phyloP scores from a whole-genome alignment of 1,140 invertebrate genomes.

The Drosophila saltans region DNA sequence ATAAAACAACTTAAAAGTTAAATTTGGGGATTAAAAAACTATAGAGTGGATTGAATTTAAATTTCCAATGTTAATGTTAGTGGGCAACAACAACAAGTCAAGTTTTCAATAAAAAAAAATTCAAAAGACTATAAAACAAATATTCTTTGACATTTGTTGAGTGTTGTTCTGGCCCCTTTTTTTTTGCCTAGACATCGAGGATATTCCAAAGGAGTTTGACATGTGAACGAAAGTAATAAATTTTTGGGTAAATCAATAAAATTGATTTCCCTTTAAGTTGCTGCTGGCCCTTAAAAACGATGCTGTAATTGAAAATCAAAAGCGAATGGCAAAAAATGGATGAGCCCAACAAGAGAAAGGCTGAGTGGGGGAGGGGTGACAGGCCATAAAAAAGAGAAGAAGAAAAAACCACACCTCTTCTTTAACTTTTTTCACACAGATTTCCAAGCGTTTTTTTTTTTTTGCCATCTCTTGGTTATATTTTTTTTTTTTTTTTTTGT shows the following conservation, averaged over 20 bases:
- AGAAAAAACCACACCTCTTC: slow-evolving; percentile 21
- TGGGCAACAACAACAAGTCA: too few species aligned
- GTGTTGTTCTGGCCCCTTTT: too few species aligned
- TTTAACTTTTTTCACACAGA: slow-evolving; percentile 41
- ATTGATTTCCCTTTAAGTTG: slow-evolving; percentile 40
- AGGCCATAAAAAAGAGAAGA: slow-evolving; percentile 5
- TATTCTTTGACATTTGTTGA: too few species aligned
- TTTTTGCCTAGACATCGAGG: background rate
- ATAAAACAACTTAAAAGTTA: too few species aligned
- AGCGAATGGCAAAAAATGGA: slow-evolving; percentile 11
- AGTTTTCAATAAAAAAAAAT: too few species aligned
- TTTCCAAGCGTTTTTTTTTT: background rate
- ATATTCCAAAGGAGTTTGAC: background rate
- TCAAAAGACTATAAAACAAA: too few species aligned
- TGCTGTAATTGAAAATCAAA: slow-evolving; percentile 49
- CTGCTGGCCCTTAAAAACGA: slow-evolving; percentile 48
- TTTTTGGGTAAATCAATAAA: slow-evolving; percentile 27
- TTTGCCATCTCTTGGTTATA: background rate
- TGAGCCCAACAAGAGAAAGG: background rate
- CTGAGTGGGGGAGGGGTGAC: background rate
- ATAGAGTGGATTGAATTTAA: too few species aligned
- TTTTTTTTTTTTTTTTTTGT: slow-evolving; percentile 17
- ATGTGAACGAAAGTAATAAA: background rate
- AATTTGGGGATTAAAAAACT: too few species aligned
- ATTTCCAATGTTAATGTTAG: too few species aligned